Evolutionary conservation across 2,888 invertebrate species (phyloP).

Genomic region (Epistrophe eligans): DNA sequence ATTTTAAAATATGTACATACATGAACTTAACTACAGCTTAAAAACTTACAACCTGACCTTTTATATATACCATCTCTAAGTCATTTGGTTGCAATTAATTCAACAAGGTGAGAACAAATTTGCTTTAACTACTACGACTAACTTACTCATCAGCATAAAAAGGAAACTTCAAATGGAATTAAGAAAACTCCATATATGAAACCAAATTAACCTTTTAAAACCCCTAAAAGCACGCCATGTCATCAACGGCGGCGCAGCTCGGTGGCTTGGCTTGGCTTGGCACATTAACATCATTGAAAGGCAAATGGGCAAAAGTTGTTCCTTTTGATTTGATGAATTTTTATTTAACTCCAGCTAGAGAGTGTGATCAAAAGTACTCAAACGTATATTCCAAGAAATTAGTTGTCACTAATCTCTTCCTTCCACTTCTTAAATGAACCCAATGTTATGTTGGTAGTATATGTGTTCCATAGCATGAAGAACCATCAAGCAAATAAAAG

Average conservation of each 20-base stretch:
- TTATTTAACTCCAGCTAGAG: background rate
- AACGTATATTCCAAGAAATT: slow-evolving; percentile 68
- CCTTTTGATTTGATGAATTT: slow-evolving; percentile 35
- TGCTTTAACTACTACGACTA: slow-evolving; percentile 23
- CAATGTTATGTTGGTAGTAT: no score
- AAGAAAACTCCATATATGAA: slow-evolving; percentile 62
- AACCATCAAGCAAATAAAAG: background rate
- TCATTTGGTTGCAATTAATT: slow-evolving; percentile 10
- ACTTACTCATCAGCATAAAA: slow-evolving; percentile 68
- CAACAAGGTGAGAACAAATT: slow-evolving; percentile 58
- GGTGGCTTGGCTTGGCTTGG: no score
- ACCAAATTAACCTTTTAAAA: slow-evolving; percentile 55
- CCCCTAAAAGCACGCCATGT: slow-evolving; percentile 52
- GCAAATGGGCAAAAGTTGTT: slow-evolving; percentile 1
- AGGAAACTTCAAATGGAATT: slow-evolving; percentile 47
- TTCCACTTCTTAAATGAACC: slow-evolving; percentile 41
- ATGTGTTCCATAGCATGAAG: background rate
- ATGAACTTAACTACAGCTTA: background rate
- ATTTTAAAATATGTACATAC: no score
- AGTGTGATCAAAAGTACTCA: slow-evolving; percentile 55
- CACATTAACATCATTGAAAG: slow-evolving; percentile 44
- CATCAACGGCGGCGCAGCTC: slow-evolving; percentile 6
- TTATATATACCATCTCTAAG: background rate
- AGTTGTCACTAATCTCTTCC: slow-evolving; percentile 69
- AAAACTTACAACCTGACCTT: background rate